Evolutionary conservation across 2,113 vertebrate genomes (phyloP).

Genomic region (Corynorhinus townsendii): DNA sequence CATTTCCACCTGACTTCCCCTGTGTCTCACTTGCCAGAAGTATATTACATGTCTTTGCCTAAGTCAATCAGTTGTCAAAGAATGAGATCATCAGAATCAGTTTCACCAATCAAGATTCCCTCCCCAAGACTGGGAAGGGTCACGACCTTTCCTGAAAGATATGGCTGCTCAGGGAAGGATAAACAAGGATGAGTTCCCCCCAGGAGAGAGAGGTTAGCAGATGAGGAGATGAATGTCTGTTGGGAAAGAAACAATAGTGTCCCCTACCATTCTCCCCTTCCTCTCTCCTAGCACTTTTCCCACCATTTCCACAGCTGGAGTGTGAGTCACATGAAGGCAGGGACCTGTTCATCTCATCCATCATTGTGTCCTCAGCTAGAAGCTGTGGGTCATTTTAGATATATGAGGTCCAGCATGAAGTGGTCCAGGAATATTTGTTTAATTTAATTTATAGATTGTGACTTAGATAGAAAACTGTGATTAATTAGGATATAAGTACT

Average conservation of each 20-base stretch:
- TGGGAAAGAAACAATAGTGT: fast-evolving
- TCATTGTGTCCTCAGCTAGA: neutral
- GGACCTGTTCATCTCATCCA: neutral
- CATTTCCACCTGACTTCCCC: neutral
- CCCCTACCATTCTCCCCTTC: neutral
- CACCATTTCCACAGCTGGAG: neutral
- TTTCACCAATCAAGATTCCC: neutral
- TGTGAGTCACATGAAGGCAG: neutral
- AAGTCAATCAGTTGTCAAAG: neutral
- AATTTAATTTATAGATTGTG: neutral
- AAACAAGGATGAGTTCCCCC: neutral
- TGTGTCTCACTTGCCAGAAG: neutral
- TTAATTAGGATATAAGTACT: neutral
- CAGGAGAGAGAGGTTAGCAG: neutral
- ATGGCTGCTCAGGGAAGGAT: neutral
- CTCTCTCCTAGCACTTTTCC: neutral
- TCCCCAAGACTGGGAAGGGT: neutral
- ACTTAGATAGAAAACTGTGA: slow-evolving; percentile 1
- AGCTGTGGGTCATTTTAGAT: neutral
- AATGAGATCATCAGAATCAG: neutral
- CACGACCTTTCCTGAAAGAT: neutral
- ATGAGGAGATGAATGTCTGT: neutral
- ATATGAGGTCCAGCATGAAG: neutral
- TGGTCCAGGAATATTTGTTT: neutral
- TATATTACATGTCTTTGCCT: neutral